Conservation (phyloP, 2,113 vertebrate genomes). For the Cichladusa arquata region DNA sequence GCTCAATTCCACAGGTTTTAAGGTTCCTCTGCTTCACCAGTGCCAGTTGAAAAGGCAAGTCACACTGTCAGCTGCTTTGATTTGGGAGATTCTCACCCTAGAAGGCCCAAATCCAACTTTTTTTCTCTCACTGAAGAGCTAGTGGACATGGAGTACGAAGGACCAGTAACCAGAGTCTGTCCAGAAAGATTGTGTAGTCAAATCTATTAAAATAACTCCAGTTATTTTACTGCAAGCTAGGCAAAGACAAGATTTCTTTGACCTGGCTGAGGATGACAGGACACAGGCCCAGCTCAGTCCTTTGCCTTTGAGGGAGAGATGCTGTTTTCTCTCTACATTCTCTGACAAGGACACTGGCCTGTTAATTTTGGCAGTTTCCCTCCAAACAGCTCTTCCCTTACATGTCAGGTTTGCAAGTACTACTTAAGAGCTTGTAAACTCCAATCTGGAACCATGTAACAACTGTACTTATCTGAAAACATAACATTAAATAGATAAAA, state of each 20-base stretch:
- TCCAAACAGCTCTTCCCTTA: too few species aligned
- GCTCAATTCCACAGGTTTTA: neutral
- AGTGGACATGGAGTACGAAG: fast-evolving
- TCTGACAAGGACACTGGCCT: neutral
- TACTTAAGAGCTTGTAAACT: neutral
- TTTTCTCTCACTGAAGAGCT: neutral
- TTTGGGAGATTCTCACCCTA: neutral
- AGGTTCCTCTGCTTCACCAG: neutral
- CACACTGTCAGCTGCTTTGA: neutral
- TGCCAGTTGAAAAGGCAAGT: neutral
- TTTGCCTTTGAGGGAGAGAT: neutral
- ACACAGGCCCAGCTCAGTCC: neutral
- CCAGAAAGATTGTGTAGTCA: neutral
- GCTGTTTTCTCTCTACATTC: fast-evolving
- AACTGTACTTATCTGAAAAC: neutral
- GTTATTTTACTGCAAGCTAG: neutral
- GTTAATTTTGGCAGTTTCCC: neutral
- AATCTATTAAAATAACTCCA: neutral
- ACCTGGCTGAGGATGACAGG: neutral
- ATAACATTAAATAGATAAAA: neutral
- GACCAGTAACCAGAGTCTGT: neutral
- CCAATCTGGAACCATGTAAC: fast-evolving
- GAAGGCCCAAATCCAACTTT: neutral
- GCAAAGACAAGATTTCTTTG: neutral
- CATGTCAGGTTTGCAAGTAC: neutral